These are phyloP conservation scores for Camponotus floridanus DNA, from an alignment of 1,140 invertebrate genomes.

Conservation along the genomic window DNA sequence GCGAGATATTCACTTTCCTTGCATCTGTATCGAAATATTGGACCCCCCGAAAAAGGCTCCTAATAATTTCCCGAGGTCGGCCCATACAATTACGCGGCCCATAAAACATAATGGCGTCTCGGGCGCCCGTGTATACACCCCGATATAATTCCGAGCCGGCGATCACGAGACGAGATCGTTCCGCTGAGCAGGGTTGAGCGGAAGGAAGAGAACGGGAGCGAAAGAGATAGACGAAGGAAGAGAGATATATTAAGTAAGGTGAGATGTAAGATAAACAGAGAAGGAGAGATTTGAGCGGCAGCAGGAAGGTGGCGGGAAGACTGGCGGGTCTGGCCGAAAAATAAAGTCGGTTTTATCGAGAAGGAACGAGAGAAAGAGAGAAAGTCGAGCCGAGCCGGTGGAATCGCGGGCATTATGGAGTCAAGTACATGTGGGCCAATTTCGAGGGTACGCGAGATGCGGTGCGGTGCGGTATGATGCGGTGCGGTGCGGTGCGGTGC, in stretches of 20 bases:
- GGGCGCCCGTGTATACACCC: slow-evolving; percentile 44
- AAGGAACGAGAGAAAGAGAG: slow-evolving; percentile 10
- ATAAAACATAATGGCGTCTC: slow-evolving; percentile 66
- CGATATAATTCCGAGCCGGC: slow-evolving; percentile 52
- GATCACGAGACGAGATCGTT: slow-evolving; percentile 55
- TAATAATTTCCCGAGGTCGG: slow-evolving; percentile 55
- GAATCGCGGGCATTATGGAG: slow-evolving; percentile 81
- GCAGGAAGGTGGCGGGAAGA: slow-evolving; percentile 40
- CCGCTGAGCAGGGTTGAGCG: slow-evolving; percentile 19
- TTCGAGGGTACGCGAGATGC: slow-evolving; percentile 72
- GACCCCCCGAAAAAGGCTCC: slow-evolving; percentile 50
- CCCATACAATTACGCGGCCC: slow-evolving; percentile 62
- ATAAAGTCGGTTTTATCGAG: slow-evolving; percentile 67
- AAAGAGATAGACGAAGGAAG: too few species aligned
- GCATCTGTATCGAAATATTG: slow-evolving; percentile 52
- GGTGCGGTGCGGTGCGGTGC: slow-evolving; percentile 57
- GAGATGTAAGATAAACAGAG: background rate
- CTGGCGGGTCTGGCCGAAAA: slow-evolving; percentile 42
- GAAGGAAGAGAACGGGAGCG: slow-evolving; percentile 2
- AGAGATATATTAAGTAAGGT: slow-evolving; percentile 33
- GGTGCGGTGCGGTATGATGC: slow-evolving; percentile 55
- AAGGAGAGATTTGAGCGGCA: slow-evolving; percentile 41
- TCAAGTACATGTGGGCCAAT: slow-evolving; percentile 83
- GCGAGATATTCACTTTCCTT: slow-evolving; percentile 23
- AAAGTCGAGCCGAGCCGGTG: slow-evolving; percentile 55